These are phyloP conservation scores for Furcifer pardalis DNA, from an alignment of 2,797 vertebrate species.

Conservation along the genomic window DNA sequence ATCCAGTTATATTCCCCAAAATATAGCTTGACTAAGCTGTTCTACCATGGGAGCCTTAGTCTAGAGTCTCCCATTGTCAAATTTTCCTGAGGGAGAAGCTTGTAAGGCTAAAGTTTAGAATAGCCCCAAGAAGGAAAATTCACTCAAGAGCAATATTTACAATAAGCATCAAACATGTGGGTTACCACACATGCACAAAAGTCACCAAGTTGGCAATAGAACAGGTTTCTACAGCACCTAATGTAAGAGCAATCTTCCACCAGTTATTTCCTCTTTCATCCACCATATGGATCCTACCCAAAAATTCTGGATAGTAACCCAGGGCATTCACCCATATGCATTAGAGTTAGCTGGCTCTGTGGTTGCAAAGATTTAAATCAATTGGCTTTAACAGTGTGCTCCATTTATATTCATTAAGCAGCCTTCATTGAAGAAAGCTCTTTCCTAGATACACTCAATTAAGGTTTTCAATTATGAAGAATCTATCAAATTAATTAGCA, in stretches of 20 bases:
- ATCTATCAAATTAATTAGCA: conserved; percentile 57
- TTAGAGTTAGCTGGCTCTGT: background rate
- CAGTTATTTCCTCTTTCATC: background rate
- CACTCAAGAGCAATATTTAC: background rate
- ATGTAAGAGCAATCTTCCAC: background rate
- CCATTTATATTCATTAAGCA: conserved; percentile 40
- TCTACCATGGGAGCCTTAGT: background rate
- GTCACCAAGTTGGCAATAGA: background rate
- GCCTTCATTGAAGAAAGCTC: conserved; percentile 37
- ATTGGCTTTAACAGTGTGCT: background rate
- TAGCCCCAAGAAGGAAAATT: background rate
- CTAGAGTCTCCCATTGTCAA: background rate
- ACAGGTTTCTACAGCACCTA: background rate
- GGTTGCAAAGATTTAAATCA: conserved; percentile 3
- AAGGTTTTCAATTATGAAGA: conserved; percentile 49
- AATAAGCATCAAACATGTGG: background rate
- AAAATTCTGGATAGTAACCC: background rate
- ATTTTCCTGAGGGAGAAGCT: background rate
- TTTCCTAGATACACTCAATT: conserved; percentile 44
- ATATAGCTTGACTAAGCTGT: no score
- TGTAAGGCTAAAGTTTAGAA: background rate
- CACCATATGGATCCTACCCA: background rate
- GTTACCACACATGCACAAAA: background rate
- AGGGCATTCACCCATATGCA: background rate
- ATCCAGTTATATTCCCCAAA: no score